These are phyloP conservation scores for Argynnis bischoffii DNA, from an alignment of 2,888 invertebrate genomes.

Conservation along the genomic window DNA sequence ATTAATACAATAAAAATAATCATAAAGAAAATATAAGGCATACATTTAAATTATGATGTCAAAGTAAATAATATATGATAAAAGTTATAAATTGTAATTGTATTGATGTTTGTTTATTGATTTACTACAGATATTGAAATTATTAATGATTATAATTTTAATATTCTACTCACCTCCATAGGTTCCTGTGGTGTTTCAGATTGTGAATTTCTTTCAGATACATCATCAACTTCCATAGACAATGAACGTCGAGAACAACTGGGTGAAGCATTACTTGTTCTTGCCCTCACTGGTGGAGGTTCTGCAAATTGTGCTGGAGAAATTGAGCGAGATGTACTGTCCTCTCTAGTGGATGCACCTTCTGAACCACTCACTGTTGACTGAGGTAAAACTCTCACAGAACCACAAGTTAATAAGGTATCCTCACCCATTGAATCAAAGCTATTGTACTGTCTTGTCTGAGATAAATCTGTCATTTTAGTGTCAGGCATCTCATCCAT, in stretches of 20 bases:
- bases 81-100: too few species aligned
- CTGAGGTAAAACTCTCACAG: slow-evolving; percentile 71
- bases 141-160: neutral
- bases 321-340: slow-evolving; percentile 73
- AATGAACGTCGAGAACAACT: slow-evolving; percentile 75
- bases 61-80: too few species aligned
- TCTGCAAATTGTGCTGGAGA: slow-evolving; percentile 77
- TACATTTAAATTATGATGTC: too few species aligned
- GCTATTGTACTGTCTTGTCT: slow-evolving; percentile 76
- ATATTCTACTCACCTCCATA: slow-evolving; percentile 65
- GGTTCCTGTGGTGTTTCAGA: slow-evolving; percentile 70
- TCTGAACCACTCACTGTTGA: slow-evolving; percentile 65
- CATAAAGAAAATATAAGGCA: too few species aligned
- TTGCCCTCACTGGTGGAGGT: slow-evolving; percentile 68
- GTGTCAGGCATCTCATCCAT: slow-evolving; percentile 79
- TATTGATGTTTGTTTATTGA: too few species aligned
- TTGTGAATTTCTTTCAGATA: slow-evolving; percentile 73
- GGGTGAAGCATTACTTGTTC: slow-evolving; percentile 68
- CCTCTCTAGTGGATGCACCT: slow-evolving; percentile 65
- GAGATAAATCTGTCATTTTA: slow-evolving; percentile 78
- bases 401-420: slow-evolving; percentile 71
- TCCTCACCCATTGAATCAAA: slow-evolving; percentile 79
- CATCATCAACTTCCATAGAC: slow-evolving; percentile 78
- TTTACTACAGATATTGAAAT: too few species aligned
- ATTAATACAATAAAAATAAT: too few species aligned